Evolutionary conservation across 2,797 vertebrate species (phyloP).

Genomic region (Falco novaeseelandiae): DNA sequence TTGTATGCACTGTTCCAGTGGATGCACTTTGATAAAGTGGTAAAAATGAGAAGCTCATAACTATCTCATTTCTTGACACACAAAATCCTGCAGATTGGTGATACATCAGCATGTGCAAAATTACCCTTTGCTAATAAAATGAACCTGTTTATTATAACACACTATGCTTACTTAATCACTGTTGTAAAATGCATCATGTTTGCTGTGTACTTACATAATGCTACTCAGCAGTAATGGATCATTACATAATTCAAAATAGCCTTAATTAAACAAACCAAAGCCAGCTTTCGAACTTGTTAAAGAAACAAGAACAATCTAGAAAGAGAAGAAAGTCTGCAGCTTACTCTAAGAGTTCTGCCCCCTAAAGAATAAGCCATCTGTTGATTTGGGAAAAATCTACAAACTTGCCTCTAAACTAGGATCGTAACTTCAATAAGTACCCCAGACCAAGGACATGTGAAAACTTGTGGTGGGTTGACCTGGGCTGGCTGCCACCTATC

Average conservation of each 20-base stretch:
- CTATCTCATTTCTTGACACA: conserved; percentile 32
- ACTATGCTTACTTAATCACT: conserved; percentile 13
- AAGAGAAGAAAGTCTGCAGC: background rate
- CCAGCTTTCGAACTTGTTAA: background rate
- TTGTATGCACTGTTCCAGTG: conserved; percentile 46
- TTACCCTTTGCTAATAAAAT: conserved; percentile 35
- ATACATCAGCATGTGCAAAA: conserved; percentile 39
- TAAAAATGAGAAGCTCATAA: conserved; percentile 39
- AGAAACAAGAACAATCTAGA: fast-evolving
- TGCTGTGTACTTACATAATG: background rate
- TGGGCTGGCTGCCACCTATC: background rate
- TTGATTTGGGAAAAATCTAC: background rate
- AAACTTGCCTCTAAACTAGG: background rate
- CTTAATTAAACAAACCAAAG: background rate
- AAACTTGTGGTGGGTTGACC: background rate
- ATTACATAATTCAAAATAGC: background rate
- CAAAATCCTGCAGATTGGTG: conserved; percentile 19
- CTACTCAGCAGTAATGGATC: background rate
- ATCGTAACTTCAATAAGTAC: background rate
- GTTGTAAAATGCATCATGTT: background rate
- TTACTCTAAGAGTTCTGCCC: background rate
- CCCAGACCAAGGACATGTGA: background rate
- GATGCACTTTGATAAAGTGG: conserved; percentile 53
- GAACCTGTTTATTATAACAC: conserved; percentile 1
- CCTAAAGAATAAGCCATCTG: background rate